Evolutionary conservation across 2,797 vertebrate genomes (phyloP).

Genomic region (Crenuchus spilurus): DNA sequence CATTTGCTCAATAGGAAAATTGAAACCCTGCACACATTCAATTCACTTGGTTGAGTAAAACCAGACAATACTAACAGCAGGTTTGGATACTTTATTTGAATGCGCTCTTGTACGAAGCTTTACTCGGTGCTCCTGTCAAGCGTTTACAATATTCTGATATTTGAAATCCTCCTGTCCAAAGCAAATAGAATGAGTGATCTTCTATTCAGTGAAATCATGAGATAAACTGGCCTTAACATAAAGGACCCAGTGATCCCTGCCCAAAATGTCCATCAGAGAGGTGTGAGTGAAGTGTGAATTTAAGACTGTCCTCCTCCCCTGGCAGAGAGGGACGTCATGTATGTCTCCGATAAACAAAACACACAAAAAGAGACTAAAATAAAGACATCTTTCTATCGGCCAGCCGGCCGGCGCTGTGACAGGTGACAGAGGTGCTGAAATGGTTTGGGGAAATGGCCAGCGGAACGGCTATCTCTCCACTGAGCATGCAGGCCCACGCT

Average conservation of each 20-base stretch:
- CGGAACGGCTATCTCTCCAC: constrained; percentile 71
- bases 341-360: constrained; percentile 75
- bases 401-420: constrained; percentile 76
- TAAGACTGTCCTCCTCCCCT: constrained; percentile 56
- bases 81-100: background rate
- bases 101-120: background rate
- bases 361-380: constrained; percentile 43
- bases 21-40: too few species aligned
- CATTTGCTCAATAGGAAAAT: too few species aligned
- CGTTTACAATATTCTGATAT: background rate
- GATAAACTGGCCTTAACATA: constrained; percentile 32
- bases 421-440: constrained; percentile 80
- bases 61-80: too few species aligned
- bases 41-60: too few species aligned
- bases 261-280: constrained; percentile 40
- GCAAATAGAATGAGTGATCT: constrained; percentile 18
- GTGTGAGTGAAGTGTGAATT: constrained; percentile 59
- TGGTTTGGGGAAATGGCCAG: constrained; percentile 79
- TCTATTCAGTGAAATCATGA: constrained; percentile 23
- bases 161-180: constrained; percentile 17
- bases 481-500: constrained; percentile 56
- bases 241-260: constrained; percentile 15
- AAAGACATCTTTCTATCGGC: constrained; percentile 74
- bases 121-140: background rate
- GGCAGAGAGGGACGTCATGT: constrained; percentile 82